Evolutionary conservation across 30 jellyfish, hydroid and myxozoan species (phyloP).

Genomic region (Cassiopea xamachana): DNA sequence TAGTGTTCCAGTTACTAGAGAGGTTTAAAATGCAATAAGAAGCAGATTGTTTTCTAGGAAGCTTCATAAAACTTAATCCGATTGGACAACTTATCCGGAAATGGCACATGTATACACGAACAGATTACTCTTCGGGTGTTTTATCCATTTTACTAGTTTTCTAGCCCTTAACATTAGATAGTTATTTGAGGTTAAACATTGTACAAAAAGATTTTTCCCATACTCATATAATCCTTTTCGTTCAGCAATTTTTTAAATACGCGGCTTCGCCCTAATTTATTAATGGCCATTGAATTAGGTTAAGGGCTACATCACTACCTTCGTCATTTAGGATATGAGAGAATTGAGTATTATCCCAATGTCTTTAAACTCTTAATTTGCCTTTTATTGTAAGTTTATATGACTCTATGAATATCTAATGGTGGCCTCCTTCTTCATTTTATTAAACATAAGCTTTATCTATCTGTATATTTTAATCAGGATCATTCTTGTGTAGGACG

Average conservation of each 20-base stretch:
- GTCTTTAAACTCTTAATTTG: conserved; percentile 4
- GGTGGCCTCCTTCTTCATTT: neutral
- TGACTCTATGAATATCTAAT: neutral
- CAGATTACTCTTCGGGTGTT: neutral
- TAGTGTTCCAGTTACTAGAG: neutral
- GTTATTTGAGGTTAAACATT: neutral
- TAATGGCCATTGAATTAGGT: conserved; percentile 3
- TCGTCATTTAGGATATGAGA: neutral
- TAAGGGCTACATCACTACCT: conserved; percentile 17
- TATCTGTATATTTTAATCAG: neutral
- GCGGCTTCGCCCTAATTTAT: conserved; percentile 25
- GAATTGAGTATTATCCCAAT: neutral
- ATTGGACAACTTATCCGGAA: neutral
- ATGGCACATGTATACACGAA: neutral
- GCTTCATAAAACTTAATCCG: neutral
- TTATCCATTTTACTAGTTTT: neutral
- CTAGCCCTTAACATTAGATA: neutral
- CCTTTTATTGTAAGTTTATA: neutral
- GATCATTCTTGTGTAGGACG: neutral
- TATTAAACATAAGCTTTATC: neutral
- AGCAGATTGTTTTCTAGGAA: neutral
- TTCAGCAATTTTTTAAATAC: neutral
- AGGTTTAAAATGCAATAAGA: neutral
- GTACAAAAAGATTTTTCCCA: neutral
- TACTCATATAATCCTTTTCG: neutral